Base-by-base conservation (phyloP, 1,140 invertebrate species). In the Drosophila yakuba region DNA sequence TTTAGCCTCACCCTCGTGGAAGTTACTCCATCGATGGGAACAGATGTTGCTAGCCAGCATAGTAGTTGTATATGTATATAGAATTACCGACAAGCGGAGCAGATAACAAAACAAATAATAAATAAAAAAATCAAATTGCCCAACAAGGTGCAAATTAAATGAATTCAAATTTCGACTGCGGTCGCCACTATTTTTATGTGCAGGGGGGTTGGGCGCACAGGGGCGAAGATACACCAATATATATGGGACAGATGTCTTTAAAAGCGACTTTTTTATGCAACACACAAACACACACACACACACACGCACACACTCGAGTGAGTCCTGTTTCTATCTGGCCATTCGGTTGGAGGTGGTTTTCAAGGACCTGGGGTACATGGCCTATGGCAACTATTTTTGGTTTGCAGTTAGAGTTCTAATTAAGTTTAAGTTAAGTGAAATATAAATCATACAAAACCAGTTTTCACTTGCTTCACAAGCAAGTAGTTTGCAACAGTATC, bases 121-220 rank as follows among this genome's bases (percentile, higher is more conserved):
- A 78, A 72, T 74, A 67, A 71, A 74, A 17, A 17, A 17, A 1
- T 17, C 0, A 17, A 78, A 81, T 80, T 83, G 86, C 84, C 69
- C 51, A 74, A 86, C 83, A 88, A 88, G 83, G 83, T 88, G 83
- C 80, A 88, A 88, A 88, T 89, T 82, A 88, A 88, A 83, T 80
- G 80, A 77, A 88, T 88, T 83, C 76, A 88, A 88, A 88, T 83
- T 52, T 67, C 66, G 47, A 74, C 56, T 79, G 76, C 72, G 76
- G 78, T 77, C 64, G 51, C 43, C 67, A 71, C 64, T 41, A 68
- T 41, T 43, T 51, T 41, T 32, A 35, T 10, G n/a, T 7, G 3
- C 15, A 44, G 60, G 60, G 50, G 48, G 20, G 59, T 35, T 72
- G 59, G 43, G 35, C 32, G 48, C 59, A 52, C 50, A n/a, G 20